Conservation (phyloP, 1,140 invertebrate genomes). For the Colletes latitarsis region DNA sequence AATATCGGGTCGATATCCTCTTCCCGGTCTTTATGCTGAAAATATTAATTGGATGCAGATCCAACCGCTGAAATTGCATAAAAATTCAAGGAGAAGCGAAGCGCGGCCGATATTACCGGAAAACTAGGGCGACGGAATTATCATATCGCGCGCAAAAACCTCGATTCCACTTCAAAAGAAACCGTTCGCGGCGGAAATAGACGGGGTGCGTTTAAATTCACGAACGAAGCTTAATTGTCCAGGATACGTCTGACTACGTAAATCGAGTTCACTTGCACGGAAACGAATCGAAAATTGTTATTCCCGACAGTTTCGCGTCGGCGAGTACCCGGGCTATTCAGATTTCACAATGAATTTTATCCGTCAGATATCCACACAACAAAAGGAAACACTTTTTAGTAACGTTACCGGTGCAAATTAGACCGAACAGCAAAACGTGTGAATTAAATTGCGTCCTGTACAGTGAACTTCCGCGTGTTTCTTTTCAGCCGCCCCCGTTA, state of each 20-base stretch:
- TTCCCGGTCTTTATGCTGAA: no score
- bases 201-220: background rate
- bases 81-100: conserved; percentile 26
- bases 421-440: background rate
- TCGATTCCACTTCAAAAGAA: background rate
- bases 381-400: background rate
- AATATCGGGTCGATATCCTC: background rate
- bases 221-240: conserved; percentile 18
- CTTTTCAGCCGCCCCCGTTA: background rate
- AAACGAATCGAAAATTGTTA: background rate
- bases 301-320: background rate
- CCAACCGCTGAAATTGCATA: conserved; percentile 25
- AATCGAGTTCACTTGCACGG: background rate
- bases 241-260: background rate
- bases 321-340: background rate
- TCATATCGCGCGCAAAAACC: conserved; percentile 17
- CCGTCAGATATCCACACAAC: background rate
- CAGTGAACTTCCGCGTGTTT: background rate
- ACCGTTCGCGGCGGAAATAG: background rate
- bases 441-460: background rate
- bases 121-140: conserved; percentile 36
- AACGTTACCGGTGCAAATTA: background rate
- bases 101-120: background rate
- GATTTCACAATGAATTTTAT: background rate
- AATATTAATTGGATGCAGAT: conserved; percentile 13